Base-by-base conservation (phyloP, 1,140 invertebrate genomes). In the Drosophila pruinosa region DNA sequence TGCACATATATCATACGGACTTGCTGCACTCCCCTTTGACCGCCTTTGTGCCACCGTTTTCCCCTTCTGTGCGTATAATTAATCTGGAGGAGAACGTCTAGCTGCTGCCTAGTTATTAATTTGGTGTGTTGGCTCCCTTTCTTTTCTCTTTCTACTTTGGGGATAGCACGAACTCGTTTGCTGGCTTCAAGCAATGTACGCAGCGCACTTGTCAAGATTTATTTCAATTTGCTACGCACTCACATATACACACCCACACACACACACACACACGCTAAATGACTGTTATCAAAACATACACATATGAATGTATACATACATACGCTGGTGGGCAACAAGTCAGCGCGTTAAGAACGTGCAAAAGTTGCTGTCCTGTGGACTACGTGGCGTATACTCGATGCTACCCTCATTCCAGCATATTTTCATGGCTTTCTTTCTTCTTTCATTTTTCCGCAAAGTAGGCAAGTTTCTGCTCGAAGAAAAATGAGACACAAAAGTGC, bases 401-500 rank as follows among this genome's bases (percentile, higher is more conserved):
- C 36, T 15, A 41, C 34, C 31, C 24, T 12, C 8, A 24, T n/a
- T 28, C 12, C 47, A 28, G 6, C n/a, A 10, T 52, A 7, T 28
- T n/a, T 39, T 50, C n/a, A n/a, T 50, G 15, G 1, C n/a, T 63
- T 21, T 48, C 17, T 47, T 56, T 52, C 41, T 56, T 52, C 41
- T 45, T 61, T 28, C 34, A 24, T 38, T 57, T 54, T 62, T 50
- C 19, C 57, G 72, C 72, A 38, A 58, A 63, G 70, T 58, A 70
- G 71, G 54, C 64, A 77, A 74, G 52, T 69, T 73, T 76, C 47
- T 38, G 28, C 54, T 26, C 22, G 15, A 70, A 74, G 71, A 70
- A 74, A 77, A 77, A 77, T 77, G 74, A 77, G 74, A 77, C 75
- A 74, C 61, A 74, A 77, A 74, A 74, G 75, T 77, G 75, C 75